Percentiles rank a stretch among this genome's conserved stretches.
Conservation (phyloP, 2,113 vertebrate species). For the Chloropsis cyanopogon region DNA sequence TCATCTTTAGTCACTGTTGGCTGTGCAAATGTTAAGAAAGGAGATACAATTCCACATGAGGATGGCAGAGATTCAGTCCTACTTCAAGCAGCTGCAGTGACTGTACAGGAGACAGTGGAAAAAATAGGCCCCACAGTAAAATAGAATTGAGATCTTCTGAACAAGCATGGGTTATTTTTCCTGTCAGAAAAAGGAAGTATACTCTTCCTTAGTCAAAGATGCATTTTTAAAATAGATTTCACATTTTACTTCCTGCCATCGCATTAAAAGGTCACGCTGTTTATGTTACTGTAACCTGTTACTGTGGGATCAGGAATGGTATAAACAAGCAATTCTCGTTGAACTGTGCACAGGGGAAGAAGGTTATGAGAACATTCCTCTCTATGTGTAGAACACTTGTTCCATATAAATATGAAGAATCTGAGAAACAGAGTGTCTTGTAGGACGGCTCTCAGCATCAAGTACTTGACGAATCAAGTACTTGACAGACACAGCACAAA, state of each 20-base stretch:
- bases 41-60: neutral
- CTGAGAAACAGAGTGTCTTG: constrained; percentile 26
- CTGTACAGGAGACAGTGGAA: neutral
- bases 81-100: neutral
- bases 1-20: neutral
- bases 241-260: constrained; percentile 55
- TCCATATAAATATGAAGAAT: constrained; percentile 37
- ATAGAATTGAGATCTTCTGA: neutral
- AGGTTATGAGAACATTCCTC: constrained; percentile 47
- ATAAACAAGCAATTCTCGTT: constrained; percentile 33
- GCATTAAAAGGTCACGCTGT: constrained; percentile 55
- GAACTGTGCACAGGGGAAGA: neutral
- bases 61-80: neutral
- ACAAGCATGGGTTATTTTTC: constrained; percentile 13
- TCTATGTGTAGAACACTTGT: neutral
- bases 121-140: neutral
- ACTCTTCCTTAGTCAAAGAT: constrained; percentile 52
- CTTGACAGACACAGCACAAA: neutral
- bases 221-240: constrained; percentile 58
- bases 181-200: constrained; percentile 56
- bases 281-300: constrained; percentile 45
- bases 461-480: neutral
- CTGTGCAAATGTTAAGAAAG: neutral
- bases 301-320: constrained; percentile 26
- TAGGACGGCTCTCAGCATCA: neutral